Percentiles rank a stretch among this genome's conserved stretches.
Conservation (phyloP, 1,140 invertebrate species). For the Drosophila biarmipes region DNA sequence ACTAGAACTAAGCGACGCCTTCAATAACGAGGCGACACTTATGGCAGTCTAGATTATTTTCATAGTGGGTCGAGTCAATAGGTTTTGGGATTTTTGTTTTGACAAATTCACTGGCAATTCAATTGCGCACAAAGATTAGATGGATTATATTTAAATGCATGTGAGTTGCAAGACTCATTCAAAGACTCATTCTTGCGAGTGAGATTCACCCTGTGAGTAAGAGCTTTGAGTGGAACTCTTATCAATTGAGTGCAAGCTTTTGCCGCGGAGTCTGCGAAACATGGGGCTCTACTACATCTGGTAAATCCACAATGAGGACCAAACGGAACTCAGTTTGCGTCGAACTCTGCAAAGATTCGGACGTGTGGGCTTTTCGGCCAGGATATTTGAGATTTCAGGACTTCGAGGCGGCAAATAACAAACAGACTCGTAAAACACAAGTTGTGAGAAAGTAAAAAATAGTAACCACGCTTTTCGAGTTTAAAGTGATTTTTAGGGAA, state of each 20-base stretch:
- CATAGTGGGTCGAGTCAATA: conserved; percentile 2
- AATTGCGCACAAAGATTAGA: conserved; percentile 32
- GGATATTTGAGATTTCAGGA: conserved; percentile 23
- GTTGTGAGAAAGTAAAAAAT: neutral
- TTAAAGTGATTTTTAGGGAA: neutral
- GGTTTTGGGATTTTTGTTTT: conserved; percentile 13
- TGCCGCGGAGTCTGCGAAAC: conserved; percentile 7
- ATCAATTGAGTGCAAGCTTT: conserved; percentile 66
- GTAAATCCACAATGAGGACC: conserved; percentile 36
- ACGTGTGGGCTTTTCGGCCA: conserved; percentile 41
- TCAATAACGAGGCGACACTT: conserved; percentile 18
- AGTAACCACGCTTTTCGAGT: conserved; percentile 2
- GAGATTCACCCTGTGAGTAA: neutral
- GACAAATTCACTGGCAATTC: conserved; percentile 27
- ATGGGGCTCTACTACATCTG: conserved; percentile 33
- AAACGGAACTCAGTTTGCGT: conserved; percentile 56
- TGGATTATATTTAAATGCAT: neutral
- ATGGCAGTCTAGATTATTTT: conserved; percentile 22
- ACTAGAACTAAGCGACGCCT: neutral
- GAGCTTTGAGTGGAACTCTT: conserved; percentile 41
- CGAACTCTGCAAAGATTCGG: conserved; percentile 71
- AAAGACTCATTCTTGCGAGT: neutral
- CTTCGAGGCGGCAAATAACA: conserved; percentile 38
- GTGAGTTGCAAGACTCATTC: neutral
- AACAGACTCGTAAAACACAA: conserved; percentile 16